Conservation (phyloP, 2,113 vertebrate genomes). For the Phodopus roborovskii region DNA sequence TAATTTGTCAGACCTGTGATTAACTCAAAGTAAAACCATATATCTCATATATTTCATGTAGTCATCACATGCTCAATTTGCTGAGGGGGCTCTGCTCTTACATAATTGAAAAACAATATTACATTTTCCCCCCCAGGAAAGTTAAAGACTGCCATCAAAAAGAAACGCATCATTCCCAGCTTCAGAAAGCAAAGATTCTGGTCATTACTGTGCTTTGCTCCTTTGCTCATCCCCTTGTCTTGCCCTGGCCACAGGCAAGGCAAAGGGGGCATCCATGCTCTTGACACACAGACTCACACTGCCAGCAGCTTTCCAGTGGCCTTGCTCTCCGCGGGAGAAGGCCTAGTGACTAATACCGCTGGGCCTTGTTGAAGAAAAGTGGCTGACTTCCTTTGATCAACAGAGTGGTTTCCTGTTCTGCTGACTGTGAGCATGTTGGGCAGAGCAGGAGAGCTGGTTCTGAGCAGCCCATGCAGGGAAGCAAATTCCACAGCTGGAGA, state of each 20-base stretch:
- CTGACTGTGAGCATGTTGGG: constrained; percentile 74
- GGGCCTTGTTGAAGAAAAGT: constrained; percentile 78
- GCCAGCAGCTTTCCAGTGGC: constrained; percentile 69
- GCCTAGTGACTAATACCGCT: constrained; percentile 71
- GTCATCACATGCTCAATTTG: constrained; percentile 53
- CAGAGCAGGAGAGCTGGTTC: constrained; percentile 73
- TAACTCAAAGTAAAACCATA: constrained; percentile 50
- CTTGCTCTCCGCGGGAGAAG: constrained; percentile 78
- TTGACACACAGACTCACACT: constrained; percentile 46
- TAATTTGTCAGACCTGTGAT: constrained; percentile 54
- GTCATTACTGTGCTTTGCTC: not conserved
- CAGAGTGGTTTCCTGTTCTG: constrained; percentile 78
- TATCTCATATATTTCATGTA: constrained; percentile 46
- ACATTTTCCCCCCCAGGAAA: constrained; percentile 54
- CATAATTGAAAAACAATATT: constrained; percentile 72
- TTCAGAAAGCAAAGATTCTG: constrained; percentile 27
- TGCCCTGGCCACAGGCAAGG: constrained; percentile 38
- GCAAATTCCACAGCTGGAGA: constrained; percentile 76
- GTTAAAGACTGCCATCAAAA: not conserved
- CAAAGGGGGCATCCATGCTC: constrained; percentile 38
- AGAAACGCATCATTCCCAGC: constrained; percentile 43
- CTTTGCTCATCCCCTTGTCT: not conserved
- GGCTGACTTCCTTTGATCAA: constrained; percentile 80
- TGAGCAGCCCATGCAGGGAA: constrained; percentile 76
- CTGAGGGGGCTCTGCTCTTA: constrained; percentile 63